Percentiles rank a stretch among this genome's conserved stretches.
phyloP scores from a whole-genome alignment of 2,113 vertebrate genomes.

The Diadophis punctatus region DNA sequence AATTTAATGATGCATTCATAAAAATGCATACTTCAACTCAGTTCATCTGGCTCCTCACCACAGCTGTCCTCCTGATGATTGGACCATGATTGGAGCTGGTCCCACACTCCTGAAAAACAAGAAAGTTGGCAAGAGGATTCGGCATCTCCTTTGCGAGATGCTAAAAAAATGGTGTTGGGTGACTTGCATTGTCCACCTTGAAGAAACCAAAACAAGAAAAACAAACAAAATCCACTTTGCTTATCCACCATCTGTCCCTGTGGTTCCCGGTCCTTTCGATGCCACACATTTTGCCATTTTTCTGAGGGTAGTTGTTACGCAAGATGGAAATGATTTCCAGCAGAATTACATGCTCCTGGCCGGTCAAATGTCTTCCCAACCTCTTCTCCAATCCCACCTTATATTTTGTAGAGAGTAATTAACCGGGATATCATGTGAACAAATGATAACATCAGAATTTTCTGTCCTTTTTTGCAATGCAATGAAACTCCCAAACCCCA shows the following conservation, averaged over 20 bases:
- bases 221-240: not conserved
- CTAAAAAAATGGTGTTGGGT: not conserved
- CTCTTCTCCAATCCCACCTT: slow-evolving; percentile 21
- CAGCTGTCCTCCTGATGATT: not conserved
- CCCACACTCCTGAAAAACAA: not conserved
- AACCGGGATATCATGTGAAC: not conserved
- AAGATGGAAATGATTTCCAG: slow-evolving; percentile 22
- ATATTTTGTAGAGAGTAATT: slow-evolving; percentile 48
- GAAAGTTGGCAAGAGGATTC: not conserved
- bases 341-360: slow-evolving; percentile 25
- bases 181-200: not conserved
- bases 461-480: not conserved
- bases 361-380: not conserved
- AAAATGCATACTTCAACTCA: slow-evolving; percentile 8
- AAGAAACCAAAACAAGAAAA: not conserved
- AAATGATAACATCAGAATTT: not conserved
- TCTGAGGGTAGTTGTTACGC: slow-evolving; percentile 2
- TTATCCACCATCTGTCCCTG: not conserved
- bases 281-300: slow-evolving; percentile 21
- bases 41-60: slow-evolving; percentile 7
- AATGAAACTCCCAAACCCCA: not conserved
- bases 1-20: slow-evolving; percentile 26
- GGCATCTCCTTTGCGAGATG: not conserved
- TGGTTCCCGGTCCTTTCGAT: slow-evolving; percentile 13
- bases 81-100: slow-evolving; percentile 3